Percentiles rank a stretch among this genome's conserved stretches.
Conservation (phyloP, 2,113 vertebrate species). For the Zosterops lateralis region DNA sequence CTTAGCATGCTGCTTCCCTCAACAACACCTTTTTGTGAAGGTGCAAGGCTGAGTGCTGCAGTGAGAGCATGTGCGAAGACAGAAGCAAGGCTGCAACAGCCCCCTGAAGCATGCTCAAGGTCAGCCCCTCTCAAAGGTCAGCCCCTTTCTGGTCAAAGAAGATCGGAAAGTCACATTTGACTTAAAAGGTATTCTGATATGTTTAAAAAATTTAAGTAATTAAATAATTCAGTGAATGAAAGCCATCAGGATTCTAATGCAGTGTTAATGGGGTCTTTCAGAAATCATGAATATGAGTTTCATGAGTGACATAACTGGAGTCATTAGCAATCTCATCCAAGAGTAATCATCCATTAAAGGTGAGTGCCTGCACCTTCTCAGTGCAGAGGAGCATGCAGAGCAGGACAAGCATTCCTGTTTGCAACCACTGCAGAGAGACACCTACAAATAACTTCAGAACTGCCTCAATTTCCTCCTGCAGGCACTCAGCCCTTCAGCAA, state of each 20-base stretch:
- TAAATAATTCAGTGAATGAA: conserved; percentile 50
- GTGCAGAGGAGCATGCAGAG: not conserved
- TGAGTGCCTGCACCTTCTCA: not conserved
- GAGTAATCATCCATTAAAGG: not conserved
- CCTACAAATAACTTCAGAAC: not conserved
- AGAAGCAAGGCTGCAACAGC: not conserved
- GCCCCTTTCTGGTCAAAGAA: not conserved
- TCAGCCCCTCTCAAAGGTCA: conserved; percentile 12
- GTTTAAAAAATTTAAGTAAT: conserved; percentile 48
- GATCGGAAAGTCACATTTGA: not conserved
- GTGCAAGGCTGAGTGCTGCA: conserved; percentile 6
- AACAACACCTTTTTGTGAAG: conserved; percentile 35
- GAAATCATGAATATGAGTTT: not conserved
- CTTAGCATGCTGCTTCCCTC: conserved; percentile 30
- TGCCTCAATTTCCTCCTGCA: not conserved
- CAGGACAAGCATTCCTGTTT: not conserved
- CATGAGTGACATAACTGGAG: not conserved
- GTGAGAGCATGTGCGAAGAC: not conserved
- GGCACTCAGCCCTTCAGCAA: not conserved
- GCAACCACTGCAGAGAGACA: not conserved
- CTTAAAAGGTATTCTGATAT: conserved; percentile 27
- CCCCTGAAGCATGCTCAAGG: not conserved
- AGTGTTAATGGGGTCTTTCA: conserved; percentile 45
- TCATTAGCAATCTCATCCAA: conserved; percentile 17
- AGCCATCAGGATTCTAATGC: conserved; percentile 24